Evolutionary conservation across 2,113 vertebrate genomes (phyloP).

Genomic region (Sprattus sprattus): DNA sequence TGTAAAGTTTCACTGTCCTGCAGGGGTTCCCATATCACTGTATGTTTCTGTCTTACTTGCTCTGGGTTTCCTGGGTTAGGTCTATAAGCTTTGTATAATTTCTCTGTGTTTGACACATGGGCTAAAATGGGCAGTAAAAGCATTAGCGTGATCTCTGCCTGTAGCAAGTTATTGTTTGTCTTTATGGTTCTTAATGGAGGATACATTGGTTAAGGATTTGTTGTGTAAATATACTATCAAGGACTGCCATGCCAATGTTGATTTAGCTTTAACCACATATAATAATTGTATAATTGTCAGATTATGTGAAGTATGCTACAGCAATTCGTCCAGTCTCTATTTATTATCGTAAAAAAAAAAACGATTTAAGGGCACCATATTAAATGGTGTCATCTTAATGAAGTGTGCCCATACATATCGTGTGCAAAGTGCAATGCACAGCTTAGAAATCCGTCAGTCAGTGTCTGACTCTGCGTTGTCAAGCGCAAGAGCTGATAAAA

Average conservation of each 20-base stretch:
- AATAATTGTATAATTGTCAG: too few species aligned
- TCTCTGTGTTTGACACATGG: not conserved
- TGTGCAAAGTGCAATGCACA: not conserved
- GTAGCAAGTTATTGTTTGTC: not conserved
- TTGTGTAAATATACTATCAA: not conserved
- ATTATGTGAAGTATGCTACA: not conserved
- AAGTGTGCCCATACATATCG: not conserved
- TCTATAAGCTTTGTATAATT: not conserved
- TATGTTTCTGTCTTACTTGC: not conserved
- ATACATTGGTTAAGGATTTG: not conserved
- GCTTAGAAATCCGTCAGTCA: not conserved
- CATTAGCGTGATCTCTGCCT: not conserved
- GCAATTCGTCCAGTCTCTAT: too few species aligned
- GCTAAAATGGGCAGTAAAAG: not conserved
- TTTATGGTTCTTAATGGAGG: not conserved
- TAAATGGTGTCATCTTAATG: not conserved
- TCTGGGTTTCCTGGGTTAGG: not conserved
- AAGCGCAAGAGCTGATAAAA: not conserved
- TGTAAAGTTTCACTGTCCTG: not conserved
- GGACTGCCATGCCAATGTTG: not conserved
- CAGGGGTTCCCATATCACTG: not conserved
- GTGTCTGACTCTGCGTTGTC: not conserved
- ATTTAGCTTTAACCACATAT: not conserved
- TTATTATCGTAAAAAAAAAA: too few species aligned
- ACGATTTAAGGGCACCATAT: not conserved